phyloP scores from a whole-genome alignment of 37 sponge, comb jelly and placozoan species.

The Hexactinellida sp. region DNA sequence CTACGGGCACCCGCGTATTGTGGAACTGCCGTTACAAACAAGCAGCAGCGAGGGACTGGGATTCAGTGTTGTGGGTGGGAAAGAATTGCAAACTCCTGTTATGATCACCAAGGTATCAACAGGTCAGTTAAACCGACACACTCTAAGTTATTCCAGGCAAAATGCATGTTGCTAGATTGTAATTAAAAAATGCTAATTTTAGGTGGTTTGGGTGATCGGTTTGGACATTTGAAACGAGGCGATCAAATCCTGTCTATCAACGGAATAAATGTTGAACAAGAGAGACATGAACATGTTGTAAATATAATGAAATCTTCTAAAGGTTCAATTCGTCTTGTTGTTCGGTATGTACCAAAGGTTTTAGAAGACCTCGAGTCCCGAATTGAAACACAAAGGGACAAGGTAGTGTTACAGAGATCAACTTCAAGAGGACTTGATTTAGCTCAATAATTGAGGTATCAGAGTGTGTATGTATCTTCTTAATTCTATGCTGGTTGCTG shows the following conservation, averaged over 20 bases:
- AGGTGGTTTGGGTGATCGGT: not conserved
- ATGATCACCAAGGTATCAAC: not conserved
- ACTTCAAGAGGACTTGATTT: constrained; percentile 5
- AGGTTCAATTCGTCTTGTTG: constrained; percentile 3
- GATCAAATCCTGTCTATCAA: constrained; percentile 7
- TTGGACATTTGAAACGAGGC: not conserved
- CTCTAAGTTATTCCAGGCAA: too few species aligned
- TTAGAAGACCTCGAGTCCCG: not conserved
- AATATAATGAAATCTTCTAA: not conserved
- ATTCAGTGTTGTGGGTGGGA: constrained; percentile 3
- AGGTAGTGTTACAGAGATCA: not conserved
- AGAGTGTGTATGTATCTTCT: too few species aligned
- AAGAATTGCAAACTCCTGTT: constrained; percentile 3
- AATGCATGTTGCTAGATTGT: too few species aligned
- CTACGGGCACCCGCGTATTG: not conserved
- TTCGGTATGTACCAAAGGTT: not conserved
- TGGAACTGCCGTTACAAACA: not conserved
- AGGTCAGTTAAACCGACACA: too few species aligned
- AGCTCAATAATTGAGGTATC: constrained; percentile 7
- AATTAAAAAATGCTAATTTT: too few species aligned
- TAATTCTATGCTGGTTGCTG: too few species aligned
- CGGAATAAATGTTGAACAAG: constrained; percentile 10
- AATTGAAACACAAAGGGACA: not conserved
- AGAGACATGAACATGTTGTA: not conserved
- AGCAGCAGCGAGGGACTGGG: not conserved